Evolutionary conservation across 2,113 vertebrate species (phyloP).

Genomic region (Saccopteryx leptura): DNA sequence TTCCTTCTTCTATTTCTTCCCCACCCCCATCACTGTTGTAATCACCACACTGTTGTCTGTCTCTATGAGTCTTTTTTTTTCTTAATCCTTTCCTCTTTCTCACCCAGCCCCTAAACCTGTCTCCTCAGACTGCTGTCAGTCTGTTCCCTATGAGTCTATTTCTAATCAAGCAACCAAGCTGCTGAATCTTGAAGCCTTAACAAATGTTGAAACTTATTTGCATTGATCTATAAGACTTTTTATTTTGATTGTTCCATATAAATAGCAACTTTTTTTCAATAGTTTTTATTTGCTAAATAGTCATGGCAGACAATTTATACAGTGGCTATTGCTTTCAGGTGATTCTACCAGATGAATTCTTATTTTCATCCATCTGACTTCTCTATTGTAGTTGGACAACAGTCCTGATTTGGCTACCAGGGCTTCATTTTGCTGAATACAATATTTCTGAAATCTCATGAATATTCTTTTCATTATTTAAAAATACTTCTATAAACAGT

Average conservation of each 20-base stretch:
- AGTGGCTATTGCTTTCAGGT: constrained; percentile 15
- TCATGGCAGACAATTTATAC: constrained; percentile 41
- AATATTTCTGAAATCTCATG: constrained; percentile 96
- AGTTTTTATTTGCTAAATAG: constrained; percentile 42
- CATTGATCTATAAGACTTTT: constrained; percentile 5
- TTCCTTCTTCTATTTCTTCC: not conserved
- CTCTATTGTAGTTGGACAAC: constrained; percentile 89
- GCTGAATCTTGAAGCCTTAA: constrained; percentile 56
- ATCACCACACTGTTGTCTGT: not conserved
- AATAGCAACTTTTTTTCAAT: constrained; percentile 34
- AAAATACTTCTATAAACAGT: constrained; percentile 95
- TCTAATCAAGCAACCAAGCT: constrained; percentile 44
- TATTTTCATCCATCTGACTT: not conserved
- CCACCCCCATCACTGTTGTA: not conserved
- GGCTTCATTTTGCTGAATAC: constrained; percentile 95
- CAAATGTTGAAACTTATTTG: constrained; percentile 28
- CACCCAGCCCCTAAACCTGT: not conserved
- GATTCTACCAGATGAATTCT: not conserved
- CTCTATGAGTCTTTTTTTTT: not conserved
- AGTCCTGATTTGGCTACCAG: constrained; percentile 94
- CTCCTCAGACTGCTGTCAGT: not conserved
- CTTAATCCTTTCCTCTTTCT: not conserved
- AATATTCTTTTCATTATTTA: constrained; percentile 97
- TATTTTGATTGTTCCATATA: constrained; percentile 5
- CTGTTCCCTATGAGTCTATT: not conserved